phyloP scores from a whole-genome alignment of 2,113 vertebrate genomes.

The Anarhynchus alexandrinus region DNA sequence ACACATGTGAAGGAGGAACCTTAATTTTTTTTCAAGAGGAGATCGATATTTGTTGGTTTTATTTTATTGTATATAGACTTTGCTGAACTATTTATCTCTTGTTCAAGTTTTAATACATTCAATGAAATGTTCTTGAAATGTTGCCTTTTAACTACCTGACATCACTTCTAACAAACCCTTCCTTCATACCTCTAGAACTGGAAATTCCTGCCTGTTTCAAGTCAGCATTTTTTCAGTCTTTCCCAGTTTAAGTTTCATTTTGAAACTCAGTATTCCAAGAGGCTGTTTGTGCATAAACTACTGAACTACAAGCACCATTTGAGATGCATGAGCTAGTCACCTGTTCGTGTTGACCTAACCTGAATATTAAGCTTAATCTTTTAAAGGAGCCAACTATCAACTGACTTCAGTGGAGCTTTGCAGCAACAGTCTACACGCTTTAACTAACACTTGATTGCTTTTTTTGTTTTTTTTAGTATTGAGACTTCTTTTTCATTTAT shows the following conservation, averaged over 20 bases:
- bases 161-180: neutral
- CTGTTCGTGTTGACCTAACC: accelerated
- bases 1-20: neutral
- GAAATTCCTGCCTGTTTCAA: neutral
- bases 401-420: neutral
- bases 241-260: neutral
- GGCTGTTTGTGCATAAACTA: neutral
- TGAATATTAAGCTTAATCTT: neutral
- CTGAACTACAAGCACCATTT: neutral
- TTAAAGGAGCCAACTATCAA: neutral
- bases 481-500: neutral
- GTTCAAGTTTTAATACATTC: neutral
- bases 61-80: neutral
- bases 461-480: neutral
- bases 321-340: accelerated
- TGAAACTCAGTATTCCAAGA: neutral
- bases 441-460: neutral
- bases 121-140: neutral
- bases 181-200: neutral
- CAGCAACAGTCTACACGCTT: neutral
- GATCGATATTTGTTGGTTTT: neutral
- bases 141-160: neutral
- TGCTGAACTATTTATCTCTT: neutral
- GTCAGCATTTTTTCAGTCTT: neutral
- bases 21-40: neutral